Conservation (phyloP, 2,888 invertebrate genomes). For the Rhorus exstirpatorius region DNA sequence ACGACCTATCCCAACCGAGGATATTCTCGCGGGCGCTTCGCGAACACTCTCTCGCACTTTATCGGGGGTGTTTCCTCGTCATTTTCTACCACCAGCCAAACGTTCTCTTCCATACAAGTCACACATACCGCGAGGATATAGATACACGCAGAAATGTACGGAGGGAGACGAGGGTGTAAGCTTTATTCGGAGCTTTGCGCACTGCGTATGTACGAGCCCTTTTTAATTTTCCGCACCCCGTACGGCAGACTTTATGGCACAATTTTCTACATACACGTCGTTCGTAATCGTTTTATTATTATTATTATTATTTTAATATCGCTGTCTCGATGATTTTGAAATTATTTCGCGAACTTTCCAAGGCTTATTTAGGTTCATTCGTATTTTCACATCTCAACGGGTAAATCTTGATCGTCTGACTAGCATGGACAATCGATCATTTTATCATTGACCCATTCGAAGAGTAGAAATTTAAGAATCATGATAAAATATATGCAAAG, state of each 20-base stretch:
- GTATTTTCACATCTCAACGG: not conserved
- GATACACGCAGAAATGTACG: conserved; percentile 17
- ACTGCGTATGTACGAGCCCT: conserved; percentile 60
- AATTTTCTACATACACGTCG: conserved; percentile 8
- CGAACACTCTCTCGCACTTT: conserved; percentile 38
- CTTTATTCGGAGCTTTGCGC: conserved; percentile 62
- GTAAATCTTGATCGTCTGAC: not conserved
- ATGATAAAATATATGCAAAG: not conserved
- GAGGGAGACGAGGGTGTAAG: not conserved
- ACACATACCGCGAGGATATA: not conserved
- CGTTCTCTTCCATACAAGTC: conserved; percentile 45
- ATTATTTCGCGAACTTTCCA: conserved; percentile 27
- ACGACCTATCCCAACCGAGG: conserved; percentile 66
- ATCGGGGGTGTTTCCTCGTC: conserved; percentile 49
- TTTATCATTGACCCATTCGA: not conserved
- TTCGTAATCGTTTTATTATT: conserved; percentile 8
- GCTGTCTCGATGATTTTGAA: not conserved
- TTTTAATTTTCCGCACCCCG: not conserved
- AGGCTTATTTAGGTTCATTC: not conserved
- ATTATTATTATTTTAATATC: not conserved
- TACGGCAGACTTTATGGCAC: not conserved
- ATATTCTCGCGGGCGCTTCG: conserved; percentile 25
- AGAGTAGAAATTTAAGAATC: not conserved
- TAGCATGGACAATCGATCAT: not conserved
- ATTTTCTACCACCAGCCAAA: conserved; percentile 57